phyloP scores from a whole-genome alignment of 1,140 invertebrate genomes.

The Hestina assimilis region DNA sequence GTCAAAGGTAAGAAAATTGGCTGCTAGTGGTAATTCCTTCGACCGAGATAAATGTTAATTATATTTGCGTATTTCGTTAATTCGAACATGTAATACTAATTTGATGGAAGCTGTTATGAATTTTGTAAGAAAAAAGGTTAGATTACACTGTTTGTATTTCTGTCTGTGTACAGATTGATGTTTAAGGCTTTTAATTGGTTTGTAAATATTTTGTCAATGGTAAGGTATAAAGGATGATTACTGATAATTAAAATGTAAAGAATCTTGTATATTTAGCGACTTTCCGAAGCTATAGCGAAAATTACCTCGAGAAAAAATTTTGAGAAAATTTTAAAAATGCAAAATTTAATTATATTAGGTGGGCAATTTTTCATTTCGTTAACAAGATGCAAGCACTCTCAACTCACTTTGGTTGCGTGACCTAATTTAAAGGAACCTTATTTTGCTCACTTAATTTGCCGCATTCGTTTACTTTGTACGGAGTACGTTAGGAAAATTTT shows the following conservation, averaged over 20 bases:
- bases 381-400: conserved; percentile 48
- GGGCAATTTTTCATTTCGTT: conserved; percentile 39
- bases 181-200: too few species aligned
- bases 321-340: conserved; percentile 47
- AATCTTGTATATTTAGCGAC: too few species aligned
- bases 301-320: conserved; percentile 7
- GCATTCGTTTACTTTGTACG: conserved; percentile 67
- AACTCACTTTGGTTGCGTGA: conserved; percentile 53
- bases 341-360: conserved; percentile 63
- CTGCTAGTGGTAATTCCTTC: conserved; percentile 66
- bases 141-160: too few species aligned
- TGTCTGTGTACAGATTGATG: too few species aligned
- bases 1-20: conserved; percentile 78
- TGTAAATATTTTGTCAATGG: too few species aligned
- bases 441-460: conserved; percentile 74
- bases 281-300: not conserved
- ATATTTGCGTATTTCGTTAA: conserved; percentile 32
- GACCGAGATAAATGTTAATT: conserved; percentile 54
- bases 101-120: conserved; percentile 5
- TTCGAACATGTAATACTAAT: conserved; percentile 13
- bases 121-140: too few species aligned
- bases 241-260: too few species aligned
- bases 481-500: conserved; percentile 57
- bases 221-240: too few species aligned
- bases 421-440: conserved; percentile 65